Evolutionary conservation across 2,888 invertebrate species (phyloP), one percentile per base, ranked within the genome.

Genomic region (Notodonta dromedarius): DNA sequence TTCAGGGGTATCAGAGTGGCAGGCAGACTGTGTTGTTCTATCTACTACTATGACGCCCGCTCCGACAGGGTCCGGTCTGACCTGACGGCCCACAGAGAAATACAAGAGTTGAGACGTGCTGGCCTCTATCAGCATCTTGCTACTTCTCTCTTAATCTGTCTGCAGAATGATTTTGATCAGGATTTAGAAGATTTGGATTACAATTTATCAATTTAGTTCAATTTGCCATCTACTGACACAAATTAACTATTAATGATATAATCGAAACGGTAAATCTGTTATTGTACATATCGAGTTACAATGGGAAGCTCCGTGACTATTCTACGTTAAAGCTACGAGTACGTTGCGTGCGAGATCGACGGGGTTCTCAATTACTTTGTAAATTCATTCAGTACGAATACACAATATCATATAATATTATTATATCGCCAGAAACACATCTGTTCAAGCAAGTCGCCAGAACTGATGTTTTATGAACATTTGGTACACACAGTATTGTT

Each of bases 251-350:
- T n/a, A 9, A 46, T 6, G 5, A 5, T n/a, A 12, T 46, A 12
- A 1, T n/a, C 2, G 1, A n/a, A 14, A 14, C 5, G 50, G 50
- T 5, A 50, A 50, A 8, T 50, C 8, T 16, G 11, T 52, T 32
- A 52, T 52, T 52, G 32, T 52, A 52, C 16, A 11, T 7, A 32
- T 50, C 14, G 14, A 50, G 9, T 60, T 46, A 51, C 54, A 14
- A 46, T 56, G 39, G 63, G 64, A 67, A 73, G 76, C 66, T 63
- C 73, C 16, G 57, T 57, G 7, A 60, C 57, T 66, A 59, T 48
- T 63, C 62, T 76, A 76, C 57, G 55, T 73, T 73, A 73, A 73
- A 73, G 76, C 76, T 76, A 73, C 44, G 61, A 55, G 44, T 62
- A 24, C 24, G 24, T 24, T 24, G 74, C 62, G 65, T 53, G 63